These are phyloP conservation scores for Dendronephthya gigantea DNA, from an alignment of 64 coral and sea anemone species.

Conservation along the genomic window DNA sequence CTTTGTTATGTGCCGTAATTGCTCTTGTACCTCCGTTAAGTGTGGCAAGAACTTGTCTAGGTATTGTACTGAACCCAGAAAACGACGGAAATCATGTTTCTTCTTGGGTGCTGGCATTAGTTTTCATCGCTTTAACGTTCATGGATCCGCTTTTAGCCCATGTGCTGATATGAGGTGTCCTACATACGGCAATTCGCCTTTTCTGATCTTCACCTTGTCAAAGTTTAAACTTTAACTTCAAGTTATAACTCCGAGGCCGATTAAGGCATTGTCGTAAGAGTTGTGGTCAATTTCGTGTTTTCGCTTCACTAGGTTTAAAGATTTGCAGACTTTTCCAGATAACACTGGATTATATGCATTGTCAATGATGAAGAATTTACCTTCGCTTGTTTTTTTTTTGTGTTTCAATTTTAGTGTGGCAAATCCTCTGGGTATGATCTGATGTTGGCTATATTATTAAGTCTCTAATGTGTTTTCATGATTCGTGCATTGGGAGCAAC, in stretches of 20 bases:
- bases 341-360: not conserved
- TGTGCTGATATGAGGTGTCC: slow-evolving; percentile 32
- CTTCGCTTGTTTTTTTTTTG: not conserved
- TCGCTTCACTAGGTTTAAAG: slow-evolving; percentile 19
- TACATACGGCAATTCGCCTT: slow-evolving; percentile 35
- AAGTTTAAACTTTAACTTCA: slow-evolving; percentile 52
- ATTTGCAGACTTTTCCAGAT: slow-evolving; percentile 39
- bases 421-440: slow-evolving; percentile 10
- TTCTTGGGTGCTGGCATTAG: slow-evolving; percentile 49
- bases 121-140: slow-evolving; percentile 34
- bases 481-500: not conserved
- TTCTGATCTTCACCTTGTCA: slow-evolving; percentile 49
- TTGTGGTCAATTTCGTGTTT: not conserved
- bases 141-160: slow-evolving; percentile 45
- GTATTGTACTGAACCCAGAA: slow-evolving; percentile 47
- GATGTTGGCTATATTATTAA: slow-evolving; percentile 40
- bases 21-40: slow-evolving; percentile 30
- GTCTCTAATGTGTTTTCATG: slow-evolving; percentile 15
- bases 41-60: slow-evolving; percentile 34
- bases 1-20: slow-evolving; percentile 12
- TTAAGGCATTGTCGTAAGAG: slow-evolving; percentile 44
- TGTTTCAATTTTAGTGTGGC: not conserved
- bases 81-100: slow-evolving; percentile 35
- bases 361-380: slow-evolving; percentile 36
- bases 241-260: slow-evolving; percentile 32